Conservation (phyloP, 1,140 invertebrate genomes). For the Caenorhabditis inopinata region DNA sequence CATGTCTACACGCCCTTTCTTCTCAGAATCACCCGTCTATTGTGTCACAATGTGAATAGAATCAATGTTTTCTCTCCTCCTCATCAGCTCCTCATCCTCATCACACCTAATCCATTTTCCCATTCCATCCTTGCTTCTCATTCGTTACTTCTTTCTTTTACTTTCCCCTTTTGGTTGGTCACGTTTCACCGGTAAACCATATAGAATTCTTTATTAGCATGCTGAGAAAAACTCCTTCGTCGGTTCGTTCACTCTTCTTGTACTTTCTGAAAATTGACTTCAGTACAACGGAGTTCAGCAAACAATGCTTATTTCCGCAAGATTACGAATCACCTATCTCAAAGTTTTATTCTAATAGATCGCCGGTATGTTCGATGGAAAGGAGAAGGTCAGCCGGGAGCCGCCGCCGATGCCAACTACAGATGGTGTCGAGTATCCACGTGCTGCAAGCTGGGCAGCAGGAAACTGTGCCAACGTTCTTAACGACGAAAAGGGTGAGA, state of each 20-base stretch:
- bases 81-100: neutral
- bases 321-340: too few species aligned
- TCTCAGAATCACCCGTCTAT: neutral
- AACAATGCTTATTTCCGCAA: too few species aligned
- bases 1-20: neutral
- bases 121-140: slow-evolving; percentile 10
- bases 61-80: neutral
- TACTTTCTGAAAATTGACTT: too few species aligned
- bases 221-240: neutral
- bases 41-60: neutral
- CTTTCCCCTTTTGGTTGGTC: neutral
- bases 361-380: slow-evolving; percentile 35
- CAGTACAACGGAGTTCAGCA: too few species aligned
- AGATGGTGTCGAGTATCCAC: slow-evolving; percentile 62
- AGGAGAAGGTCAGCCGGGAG: neutral
- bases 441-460: slow-evolving; percentile 59
- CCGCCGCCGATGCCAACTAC: slow-evolving; percentile 58
- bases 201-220: neutral
- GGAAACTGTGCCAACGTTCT: slow-evolving; percentile 61
- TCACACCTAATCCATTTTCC: neutral
- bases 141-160: neutral
- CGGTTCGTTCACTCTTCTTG: neutral
- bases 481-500: slow-evolving; percentile 56
- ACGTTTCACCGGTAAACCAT: neutral
- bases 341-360: neutral